Conservation (phyloP, 2,797 vertebrate species). For the Enteromius argenteus region DNA sequence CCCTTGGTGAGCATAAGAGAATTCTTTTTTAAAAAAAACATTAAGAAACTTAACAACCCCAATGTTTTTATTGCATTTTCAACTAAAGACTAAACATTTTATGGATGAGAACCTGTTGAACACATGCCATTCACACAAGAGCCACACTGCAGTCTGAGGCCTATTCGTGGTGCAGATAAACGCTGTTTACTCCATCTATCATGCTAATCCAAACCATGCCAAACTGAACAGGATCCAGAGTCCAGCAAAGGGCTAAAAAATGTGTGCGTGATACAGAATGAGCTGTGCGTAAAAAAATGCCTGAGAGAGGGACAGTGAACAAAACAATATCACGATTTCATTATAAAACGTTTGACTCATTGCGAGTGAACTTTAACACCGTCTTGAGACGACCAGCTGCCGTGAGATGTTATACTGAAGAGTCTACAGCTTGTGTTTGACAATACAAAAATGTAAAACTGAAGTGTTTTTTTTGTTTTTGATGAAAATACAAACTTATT, state of each 20-base stretch:
- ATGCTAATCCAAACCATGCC: slow-evolving; percentile 39
- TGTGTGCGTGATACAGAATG: slow-evolving; percentile 12
- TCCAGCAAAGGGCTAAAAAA: slow-evolving; percentile 1
- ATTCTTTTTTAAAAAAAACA: no score
- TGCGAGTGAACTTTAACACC: background rate
- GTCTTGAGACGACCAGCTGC: background rate
- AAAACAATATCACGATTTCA: background rate
- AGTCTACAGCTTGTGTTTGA: background rate
- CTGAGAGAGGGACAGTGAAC: background rate
- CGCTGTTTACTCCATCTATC: slow-evolving; percentile 60
- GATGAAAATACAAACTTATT: background rate
- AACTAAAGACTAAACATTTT: background rate
- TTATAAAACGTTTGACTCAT: background rate
- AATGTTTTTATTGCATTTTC: background rate
- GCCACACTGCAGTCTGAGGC: slow-evolving; percentile 32
- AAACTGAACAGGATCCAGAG: slow-evolving; percentile 50
- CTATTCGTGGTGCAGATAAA: slow-evolving; percentile 21
- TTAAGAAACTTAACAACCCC: background rate
- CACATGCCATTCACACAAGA: slow-evolving; percentile 30
- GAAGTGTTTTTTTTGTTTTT: background rate
- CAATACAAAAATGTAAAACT: background rate
- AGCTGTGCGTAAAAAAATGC: background rate
- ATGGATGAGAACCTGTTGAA: background rate
- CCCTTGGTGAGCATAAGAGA: background rate
- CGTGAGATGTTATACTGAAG: background rate